A percentile compares a stretch with the other conserved stretches of the same genome.
Conservation (phyloP, 2,888 invertebrate species). For the Laspeyria flexula region DNA sequence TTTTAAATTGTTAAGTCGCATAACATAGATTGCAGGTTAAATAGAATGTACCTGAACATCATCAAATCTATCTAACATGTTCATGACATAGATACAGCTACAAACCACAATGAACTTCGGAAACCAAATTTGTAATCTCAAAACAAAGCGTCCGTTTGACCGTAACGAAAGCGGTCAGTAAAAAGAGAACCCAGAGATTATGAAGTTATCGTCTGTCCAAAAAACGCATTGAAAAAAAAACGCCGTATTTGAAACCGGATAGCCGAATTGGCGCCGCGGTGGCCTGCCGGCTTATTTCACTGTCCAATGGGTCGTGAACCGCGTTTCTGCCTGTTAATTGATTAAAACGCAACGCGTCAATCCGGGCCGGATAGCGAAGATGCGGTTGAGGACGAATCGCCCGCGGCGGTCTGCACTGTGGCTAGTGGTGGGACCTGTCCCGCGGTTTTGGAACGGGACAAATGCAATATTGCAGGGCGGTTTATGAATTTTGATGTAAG, state of each 20-base stretch:
- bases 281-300: constrained; percentile 79
- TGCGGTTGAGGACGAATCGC: constrained; percentile 53
- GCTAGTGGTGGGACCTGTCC: constrained; percentile 32
- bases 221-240: constrained; percentile 54
- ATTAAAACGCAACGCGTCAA: constrained; percentile 85
- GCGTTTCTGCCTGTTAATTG: constrained; percentile 78
- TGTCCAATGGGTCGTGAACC: constrained; percentile 77
- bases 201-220: constrained; percentile 58
- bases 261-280: constrained; percentile 71
- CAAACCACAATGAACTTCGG: not conserved
- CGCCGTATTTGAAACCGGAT: constrained; percentile 71
- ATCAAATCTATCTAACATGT: not conserved
- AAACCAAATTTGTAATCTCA: constrained; percentile 39
- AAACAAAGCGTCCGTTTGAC: constrained; percentile 45
- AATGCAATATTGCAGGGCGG: not conserved
- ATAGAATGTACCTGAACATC: no score
- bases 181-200: constrained; percentile 62
- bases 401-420: constrained; percentile 49
- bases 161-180: constrained; percentile 37
- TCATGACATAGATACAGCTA: not conserved
- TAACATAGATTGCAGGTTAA: no score
- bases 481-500: not conserved
- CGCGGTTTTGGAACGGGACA: constrained; percentile 1
- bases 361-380: constrained; percentile 61
- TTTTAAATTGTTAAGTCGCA: no score